Evolutionary conservation across 2,113 vertebrate species (phyloP), one percentile per base, ranked within the genome.

Genomic region (Lota lota): DNA sequence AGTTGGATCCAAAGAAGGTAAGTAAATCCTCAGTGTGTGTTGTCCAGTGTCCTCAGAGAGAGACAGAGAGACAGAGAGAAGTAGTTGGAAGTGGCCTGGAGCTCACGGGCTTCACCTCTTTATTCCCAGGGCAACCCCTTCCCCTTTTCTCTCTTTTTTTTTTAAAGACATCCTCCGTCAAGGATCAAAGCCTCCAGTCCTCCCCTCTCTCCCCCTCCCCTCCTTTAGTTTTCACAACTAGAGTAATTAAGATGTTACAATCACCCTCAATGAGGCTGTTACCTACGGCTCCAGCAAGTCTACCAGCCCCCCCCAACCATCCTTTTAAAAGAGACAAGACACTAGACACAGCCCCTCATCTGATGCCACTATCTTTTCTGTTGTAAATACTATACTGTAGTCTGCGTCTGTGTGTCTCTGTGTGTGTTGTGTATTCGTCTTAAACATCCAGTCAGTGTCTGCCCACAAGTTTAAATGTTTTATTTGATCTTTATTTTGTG

Each of bases 171-270:
- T 71, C 73, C 75, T 85, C 73, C 72, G 66, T 24, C 78, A 22
- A 40, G 82, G 89, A 93, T 93, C 92, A 93, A 93, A 93, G 92
- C 80, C 72, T 79, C 72, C 64, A 36, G 59, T 65, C 75, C 68
- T 64, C 76, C 75, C 80, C 24, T 66, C 56, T 69, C 78, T 69
- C 69, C 16, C 74, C 82, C 83, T 67, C 87, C 77, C 84, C 83
- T 79, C 78, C 83, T 84, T 82, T 61, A 88, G 84, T 91, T 92
- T 91, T 93, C 89, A 92, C 91, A 92, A 92, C 90, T 90, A 82
- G 85, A 87, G 91, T 91, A 90, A 93, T 93, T 90, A 93, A 90
- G 90, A 87, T 60, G 79, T 90, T 90, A 89, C 88, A 89, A 90
- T 92, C 88, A 87, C 81, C 86, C 84, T 86, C 87, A 91, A 88